phyloP scores from a whole-genome alignment of 2,797 vertebrate species.

The Liasis olivaceus region DNA sequence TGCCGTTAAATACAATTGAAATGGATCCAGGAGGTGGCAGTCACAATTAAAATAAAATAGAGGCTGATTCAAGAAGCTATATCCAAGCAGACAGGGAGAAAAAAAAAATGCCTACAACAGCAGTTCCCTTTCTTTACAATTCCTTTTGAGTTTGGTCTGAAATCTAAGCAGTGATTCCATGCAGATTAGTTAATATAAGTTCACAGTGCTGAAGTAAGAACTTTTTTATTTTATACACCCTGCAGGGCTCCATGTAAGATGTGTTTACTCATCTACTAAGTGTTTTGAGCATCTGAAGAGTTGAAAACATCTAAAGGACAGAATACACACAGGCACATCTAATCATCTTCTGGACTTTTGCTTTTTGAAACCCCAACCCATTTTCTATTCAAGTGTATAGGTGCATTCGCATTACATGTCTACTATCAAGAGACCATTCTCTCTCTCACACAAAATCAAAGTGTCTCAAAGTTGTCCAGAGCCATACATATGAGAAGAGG shows the following conservation, averaged over 20 bases:
- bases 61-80: constrained; percentile 17
- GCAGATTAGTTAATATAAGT: constrained; percentile 19
- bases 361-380: background rate
- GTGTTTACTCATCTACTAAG: background rate
- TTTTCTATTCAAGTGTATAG: background rate
- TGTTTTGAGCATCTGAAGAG: background rate
- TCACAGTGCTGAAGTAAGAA: background rate
- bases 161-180: background rate
- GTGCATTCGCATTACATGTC: background rate
- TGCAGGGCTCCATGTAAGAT: background rate
- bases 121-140: background rate
- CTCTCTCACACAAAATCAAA: background rate
- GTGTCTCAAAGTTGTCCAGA: background rate
- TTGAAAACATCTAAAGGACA: background rate
- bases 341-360: background rate
- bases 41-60: constrained; percentile 34
- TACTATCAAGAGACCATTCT: background rate
- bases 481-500: background rate
- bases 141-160: background rate
- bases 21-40: constrained; percentile 15
- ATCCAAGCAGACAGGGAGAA: background rate
- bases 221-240: background rate
- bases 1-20: constrained; percentile 24
- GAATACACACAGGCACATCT: background rate
- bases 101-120: background rate